Evolutionary conservation across 2,797 vertebrate genomes (phyloP).

Genomic region (Varecia variegata): DNA sequence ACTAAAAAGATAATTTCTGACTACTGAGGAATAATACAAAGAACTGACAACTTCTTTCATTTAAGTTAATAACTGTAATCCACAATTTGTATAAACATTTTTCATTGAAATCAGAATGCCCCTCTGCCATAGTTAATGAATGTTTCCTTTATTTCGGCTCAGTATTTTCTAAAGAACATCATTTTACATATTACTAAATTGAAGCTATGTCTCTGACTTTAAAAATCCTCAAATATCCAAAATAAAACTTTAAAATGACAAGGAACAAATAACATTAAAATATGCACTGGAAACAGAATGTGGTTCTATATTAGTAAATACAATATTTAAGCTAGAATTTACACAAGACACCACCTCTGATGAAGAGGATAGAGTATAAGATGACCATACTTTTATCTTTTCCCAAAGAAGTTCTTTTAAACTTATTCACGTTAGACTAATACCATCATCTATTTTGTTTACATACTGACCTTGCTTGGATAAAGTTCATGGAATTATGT

Average conservation of each 20-base stretch:
- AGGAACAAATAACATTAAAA: not conserved
- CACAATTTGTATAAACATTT: not conserved
- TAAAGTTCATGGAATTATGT: not conserved
- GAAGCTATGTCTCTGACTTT: not conserved
- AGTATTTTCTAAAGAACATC: not conserved
- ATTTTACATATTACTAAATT: not conserved
- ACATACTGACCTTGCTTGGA: not conserved
- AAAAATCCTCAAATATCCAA: not conserved
- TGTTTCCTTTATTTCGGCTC: not conserved
- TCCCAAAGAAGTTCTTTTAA: not conserved
- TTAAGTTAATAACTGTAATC: not conserved
- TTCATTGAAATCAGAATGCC: not conserved
- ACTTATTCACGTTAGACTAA: not conserved
- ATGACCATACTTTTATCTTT: not conserved
- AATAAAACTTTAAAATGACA: not conserved
- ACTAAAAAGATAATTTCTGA: not conserved
- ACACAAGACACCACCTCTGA: not conserved
- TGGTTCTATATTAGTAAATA: not conserved
- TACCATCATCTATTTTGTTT: not conserved
- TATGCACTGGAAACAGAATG: not conserved
- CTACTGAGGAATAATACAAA: not conserved
- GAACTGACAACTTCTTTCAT: not conserved
- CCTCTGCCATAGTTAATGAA: not conserved
- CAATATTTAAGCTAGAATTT: not conserved
- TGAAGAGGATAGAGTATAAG: not conserved